Evolutionary conservation across 2,113 vertebrate genomes (phyloP), one percentile per base, ranked within the genome.

Genomic region (Gulo gulo): DNA sequence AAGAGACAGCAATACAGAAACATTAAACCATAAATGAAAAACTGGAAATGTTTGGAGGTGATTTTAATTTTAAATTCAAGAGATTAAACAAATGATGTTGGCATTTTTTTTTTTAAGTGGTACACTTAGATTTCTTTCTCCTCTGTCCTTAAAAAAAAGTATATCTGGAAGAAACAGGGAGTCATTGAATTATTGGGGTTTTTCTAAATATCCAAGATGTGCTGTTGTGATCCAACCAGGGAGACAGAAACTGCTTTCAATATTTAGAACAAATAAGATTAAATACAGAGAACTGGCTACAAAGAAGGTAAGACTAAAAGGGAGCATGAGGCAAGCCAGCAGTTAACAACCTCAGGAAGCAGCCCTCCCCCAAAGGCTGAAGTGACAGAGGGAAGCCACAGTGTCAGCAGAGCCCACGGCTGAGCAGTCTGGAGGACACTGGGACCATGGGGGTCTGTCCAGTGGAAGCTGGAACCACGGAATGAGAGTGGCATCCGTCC

Each of bases 21-120:
- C 12, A 13, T 63, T 76, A 81, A 89, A 59, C n/a, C 47, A 24
- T 4, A 85, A 29, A 23, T 76, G 2, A 78, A 85, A 94, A 80
- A 80, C 34, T 14, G 21, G 39, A 79, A 95, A 52, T 47, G 1
- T 65, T 97, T 87, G 89, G 9, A 87, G 29, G 9, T 69, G 61
- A 59, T 36, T 93, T 96, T 82, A 91, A 45, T 71, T 78, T 78
- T 45, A 86, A 95, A 92, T 81, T 95, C 15, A 86, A 91, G 29
- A 57, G 34, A 79, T 88, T 57, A 86, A 97, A 89, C 61, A 55
- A 92, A 74, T 87, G 7, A 23, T 50, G 14, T 91, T 47, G 6
- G 1, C 2, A n/a, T 91, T 91, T 89, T 73, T 91, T 81, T 88
- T 18, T 67, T 63, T 59, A 31, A 74, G 14, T 34, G 26, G 2